Conservation (phyloP, 2,888 invertebrate genomes). For the Melanchra persicariae region DNA sequence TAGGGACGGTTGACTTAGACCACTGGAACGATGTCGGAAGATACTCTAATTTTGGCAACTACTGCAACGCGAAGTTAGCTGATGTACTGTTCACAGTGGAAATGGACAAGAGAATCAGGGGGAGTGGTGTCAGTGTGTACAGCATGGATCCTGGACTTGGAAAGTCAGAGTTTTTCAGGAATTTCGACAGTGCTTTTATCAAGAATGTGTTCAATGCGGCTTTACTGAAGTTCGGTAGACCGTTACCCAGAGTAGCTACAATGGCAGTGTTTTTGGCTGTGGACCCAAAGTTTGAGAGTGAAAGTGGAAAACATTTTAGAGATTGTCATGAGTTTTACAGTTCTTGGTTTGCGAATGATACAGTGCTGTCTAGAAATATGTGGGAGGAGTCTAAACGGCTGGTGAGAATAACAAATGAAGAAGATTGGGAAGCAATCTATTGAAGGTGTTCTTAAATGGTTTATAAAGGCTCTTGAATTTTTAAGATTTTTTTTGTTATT, state of each 20-base stretch:
- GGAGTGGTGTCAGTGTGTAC: slow-evolving; percentile 93
- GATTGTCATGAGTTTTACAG: slow-evolving; percentile 81
- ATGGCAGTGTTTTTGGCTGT: slow-evolving; percentile 80
- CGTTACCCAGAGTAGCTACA: slow-evolving; percentile 74
- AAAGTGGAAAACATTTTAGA: slow-evolving; percentile 81
- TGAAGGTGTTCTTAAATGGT: not conserved
- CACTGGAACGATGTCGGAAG: slow-evolving; percentile 93
- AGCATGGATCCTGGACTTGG: slow-evolving; percentile 96
- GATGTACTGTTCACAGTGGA: slow-evolving; percentile 88
- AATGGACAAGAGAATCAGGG: slow-evolving; percentile 76
- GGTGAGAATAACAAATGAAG: slow-evolving; percentile 72
- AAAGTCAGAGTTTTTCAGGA: slow-evolving; percentile 94
- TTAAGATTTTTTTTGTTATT: too few species aligned
- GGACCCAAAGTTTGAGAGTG: slow-evolving; percentile 73
- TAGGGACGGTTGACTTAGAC: slow-evolving; percentile 93
- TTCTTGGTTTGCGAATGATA: slow-evolving; percentile 83
- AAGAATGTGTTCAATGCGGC: slow-evolving; percentile 70
- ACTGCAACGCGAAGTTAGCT: slow-evolving; percentile 88
- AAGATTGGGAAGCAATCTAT: slow-evolving; percentile 78
- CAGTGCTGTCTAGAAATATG: slow-evolving; percentile 68
- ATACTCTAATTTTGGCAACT: slow-evolving; percentile 90
- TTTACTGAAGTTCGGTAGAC: slow-evolving; percentile 73
- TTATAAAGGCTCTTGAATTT: not conserved
- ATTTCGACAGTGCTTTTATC: slow-evolving; percentile 68
- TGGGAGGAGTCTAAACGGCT: slow-evolving; percentile 80